These are phyloP conservation scores for Eptesicus fuscus DNA, from an alignment of 2,113 vertebrate species.

Conservation along the genomic window DNA sequence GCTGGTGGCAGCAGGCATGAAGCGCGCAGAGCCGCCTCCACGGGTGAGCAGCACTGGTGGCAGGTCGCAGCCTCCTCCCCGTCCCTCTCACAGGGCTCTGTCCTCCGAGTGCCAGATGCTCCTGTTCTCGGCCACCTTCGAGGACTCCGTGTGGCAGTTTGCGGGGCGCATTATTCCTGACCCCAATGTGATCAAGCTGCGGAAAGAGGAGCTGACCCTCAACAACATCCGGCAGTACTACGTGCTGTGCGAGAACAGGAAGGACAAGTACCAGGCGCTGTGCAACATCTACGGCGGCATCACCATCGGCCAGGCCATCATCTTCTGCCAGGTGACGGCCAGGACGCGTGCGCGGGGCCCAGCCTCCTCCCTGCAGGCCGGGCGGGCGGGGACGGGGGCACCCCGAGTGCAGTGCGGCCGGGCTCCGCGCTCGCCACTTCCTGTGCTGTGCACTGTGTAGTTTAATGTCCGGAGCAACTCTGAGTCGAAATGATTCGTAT, in stretches of 20 bases:
- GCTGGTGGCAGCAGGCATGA: not conserved
- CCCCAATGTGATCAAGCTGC: conserved; percentile 82
- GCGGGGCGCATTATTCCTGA: conserved; percentile 77
- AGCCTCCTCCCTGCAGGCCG: not conserved
- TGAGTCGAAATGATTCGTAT: not conserved
- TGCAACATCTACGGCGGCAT: conserved; percentile 82
- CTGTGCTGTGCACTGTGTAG: rapidly evolving
- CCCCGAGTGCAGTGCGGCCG: not conserved
- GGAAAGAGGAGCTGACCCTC: conserved; percentile 82
- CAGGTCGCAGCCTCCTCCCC: not conserved
- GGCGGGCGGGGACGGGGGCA: rapidly evolving
- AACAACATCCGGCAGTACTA: conserved; percentile 83
- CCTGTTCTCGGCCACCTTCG: conserved; percentile 85
- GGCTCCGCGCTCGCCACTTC: not conserved
- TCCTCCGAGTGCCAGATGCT: conserved; percentile 82
- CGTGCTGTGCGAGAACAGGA: conserved; percentile 69
- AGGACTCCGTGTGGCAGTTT: conserved; percentile 78
- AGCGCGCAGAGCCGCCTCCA: not conserved
- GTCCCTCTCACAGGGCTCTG: conserved; percentile 68
- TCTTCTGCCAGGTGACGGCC: conserved; percentile 84
- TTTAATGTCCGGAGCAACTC: not conserved
- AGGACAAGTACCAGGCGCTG: conserved; percentile 79
- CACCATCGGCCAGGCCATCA: conserved; percentile 83
- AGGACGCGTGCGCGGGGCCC: too few relatives aligned
- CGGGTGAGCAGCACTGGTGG: too few relatives aligned